Evolutionary conservation across 2,888 invertebrate species (phyloP).

Genomic region (Andrena minutula): DNA sequence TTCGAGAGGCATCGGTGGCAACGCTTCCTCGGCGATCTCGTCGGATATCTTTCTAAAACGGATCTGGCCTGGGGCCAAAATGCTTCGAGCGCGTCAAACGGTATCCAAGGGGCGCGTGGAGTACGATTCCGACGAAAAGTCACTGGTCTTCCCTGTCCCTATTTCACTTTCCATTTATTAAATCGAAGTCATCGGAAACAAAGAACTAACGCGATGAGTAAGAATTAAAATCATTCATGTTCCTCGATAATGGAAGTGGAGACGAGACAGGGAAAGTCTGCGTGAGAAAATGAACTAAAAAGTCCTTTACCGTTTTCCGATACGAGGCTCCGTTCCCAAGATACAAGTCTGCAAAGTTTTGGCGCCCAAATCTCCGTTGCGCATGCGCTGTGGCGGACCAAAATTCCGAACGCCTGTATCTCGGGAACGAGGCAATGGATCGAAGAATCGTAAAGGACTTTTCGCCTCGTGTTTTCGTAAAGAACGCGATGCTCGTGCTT

Average conservation of each 20-base stretch:
- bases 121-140: constrained; percentile 21
- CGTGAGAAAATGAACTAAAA: background rate
- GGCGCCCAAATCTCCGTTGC: background rate
- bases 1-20: constrained; percentile 40
- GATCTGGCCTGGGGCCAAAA: constrained; percentile 57
- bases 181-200: background rate
- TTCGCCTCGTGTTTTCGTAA: background rate
- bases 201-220: background rate
- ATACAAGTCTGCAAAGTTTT: background rate
- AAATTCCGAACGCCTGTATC: background rate
- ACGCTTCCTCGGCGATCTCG: constrained; percentile 39
- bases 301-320: background rate
- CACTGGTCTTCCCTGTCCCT: constrained; percentile 6
- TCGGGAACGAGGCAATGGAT: background rate
- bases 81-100: constrained; percentile 30
- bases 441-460: background rate
- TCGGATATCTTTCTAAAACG: constrained; percentile 63
- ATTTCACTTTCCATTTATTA: constrained; percentile 13
- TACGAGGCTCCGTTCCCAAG: background rate
- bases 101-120: constrained; percentile 9
- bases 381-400: background rate
- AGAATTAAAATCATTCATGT: background rate
- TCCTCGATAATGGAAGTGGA: background rate
- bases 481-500: background rate
- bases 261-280: background rate